Evolutionary conservation across 2,797 vertebrate species (phyloP).

Genomic region (Sebastes minor): DNA sequence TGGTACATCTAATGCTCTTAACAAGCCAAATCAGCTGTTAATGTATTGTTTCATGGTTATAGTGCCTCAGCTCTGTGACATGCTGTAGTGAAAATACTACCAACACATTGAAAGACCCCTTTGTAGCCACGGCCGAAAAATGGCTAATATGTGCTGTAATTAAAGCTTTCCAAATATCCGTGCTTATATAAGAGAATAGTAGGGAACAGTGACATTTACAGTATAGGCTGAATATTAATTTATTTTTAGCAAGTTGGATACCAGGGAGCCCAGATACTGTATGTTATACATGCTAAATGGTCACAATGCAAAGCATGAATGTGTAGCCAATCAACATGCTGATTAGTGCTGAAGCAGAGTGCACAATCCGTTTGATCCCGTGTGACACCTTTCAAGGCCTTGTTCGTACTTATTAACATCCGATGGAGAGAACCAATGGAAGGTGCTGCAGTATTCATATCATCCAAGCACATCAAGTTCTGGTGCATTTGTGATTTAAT

Average conservation of each 20-base stretch:
- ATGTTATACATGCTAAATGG: neutral
- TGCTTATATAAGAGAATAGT: neutral
- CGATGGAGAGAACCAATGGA: neutral
- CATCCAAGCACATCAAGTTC: neutral
- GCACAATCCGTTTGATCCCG: neutral
- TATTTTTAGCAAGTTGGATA: neutral
- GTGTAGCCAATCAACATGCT: neutral
- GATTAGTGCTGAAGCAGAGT: conserved; percentile 8
- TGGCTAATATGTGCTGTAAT: neutral
- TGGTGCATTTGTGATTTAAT: neutral
- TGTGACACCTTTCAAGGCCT: neutral
- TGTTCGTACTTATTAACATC: conserved; percentile 1
- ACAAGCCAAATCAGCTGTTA: neutral
- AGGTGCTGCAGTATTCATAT: neutral
- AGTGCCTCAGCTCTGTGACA: neutral
- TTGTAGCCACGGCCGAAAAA: neutral
- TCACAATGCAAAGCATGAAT: neutral
- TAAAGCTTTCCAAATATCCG: neutral
- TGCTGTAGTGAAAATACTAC: neutral
- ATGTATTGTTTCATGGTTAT: neutral
- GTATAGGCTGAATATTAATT: neutral
- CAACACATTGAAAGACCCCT: neutral
- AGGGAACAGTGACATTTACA: neutral
- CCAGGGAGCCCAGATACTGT: neutral
- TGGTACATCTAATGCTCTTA: conserved; percentile 6